phyloP scores from a whole-genome alignment of 2,888 invertebrate genomes.

The Chrysolina oricalcia region DNA sequence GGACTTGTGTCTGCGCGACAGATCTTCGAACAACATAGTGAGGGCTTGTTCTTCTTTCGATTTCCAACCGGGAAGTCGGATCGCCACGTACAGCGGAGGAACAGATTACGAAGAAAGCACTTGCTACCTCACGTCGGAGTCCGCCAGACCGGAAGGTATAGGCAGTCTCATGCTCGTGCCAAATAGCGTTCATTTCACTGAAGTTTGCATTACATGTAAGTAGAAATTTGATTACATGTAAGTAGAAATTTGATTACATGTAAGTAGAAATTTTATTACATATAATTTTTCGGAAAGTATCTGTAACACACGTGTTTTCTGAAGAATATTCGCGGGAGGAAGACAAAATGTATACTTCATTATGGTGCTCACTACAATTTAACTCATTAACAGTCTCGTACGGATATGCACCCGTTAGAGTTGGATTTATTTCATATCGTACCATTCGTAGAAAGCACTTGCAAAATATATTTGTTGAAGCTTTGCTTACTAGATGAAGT shows the following conservation, averaged over 20 bases:
- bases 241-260: slow-evolving; percentile 61
- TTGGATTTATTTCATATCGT: no score
- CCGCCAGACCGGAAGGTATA: slow-evolving; percentile 90
- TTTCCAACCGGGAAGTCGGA: slow-evolving; percentile 90
- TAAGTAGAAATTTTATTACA: slow-evolving; percentile 61
- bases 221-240: background rate
- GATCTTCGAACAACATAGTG: slow-evolving; percentile 86
- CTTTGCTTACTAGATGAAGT: no score
- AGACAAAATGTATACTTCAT: no score
- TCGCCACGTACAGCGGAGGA: slow-evolving; percentile 85
- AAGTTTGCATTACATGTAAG: slow-evolving; percentile 92
- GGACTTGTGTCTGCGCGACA: slow-evolving; percentile 84
- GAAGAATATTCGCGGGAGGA: no score
- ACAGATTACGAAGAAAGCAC: slow-evolving; percentile 92
- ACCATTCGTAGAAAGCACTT: no score
- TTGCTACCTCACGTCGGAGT: slow-evolving; percentile 89
- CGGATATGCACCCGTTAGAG: no score
- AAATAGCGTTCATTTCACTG: slow-evolving; percentile 92
- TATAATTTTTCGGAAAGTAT: no score
- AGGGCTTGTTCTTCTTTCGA: slow-evolving; percentile 91
- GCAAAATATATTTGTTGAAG: no score
- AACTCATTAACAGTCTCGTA: no score
- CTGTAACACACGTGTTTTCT: no score
- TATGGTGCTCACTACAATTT: no score
- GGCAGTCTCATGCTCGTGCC: slow-evolving; percentile 92